A percentile compares a stretch with the other conserved stretches of the same genome.
Conservation (phyloP, 2,113 vertebrate genomes). For the Apteryx owenii region DNA sequence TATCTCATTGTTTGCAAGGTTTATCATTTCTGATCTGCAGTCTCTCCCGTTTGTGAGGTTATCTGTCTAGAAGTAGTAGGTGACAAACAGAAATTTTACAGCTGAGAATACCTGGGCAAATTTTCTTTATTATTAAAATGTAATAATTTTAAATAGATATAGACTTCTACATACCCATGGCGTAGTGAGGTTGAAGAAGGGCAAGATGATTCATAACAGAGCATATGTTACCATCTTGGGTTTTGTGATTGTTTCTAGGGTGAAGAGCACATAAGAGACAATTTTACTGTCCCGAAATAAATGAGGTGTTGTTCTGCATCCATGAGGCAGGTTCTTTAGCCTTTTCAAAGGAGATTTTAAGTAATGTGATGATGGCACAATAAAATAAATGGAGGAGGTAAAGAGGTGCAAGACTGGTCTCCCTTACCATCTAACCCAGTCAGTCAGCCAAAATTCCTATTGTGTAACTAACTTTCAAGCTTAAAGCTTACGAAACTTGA, state of each 20-base stretch:
- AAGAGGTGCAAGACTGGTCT: not conserved
- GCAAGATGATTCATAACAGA: not conserved
- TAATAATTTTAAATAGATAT: not conserved
- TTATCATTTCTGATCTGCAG: not conserved
- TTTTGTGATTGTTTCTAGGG: slow-evolving; percentile 4
- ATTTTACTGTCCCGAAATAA: not conserved
- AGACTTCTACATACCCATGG: not conserved
- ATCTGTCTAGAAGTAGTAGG: not conserved
- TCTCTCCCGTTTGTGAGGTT: not conserved
- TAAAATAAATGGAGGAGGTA: not conserved
- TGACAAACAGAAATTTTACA: slow-evolving; percentile 16
- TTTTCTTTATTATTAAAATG: slow-evolving; percentile 19
- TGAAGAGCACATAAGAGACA: not conserved
- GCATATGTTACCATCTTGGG: not conserved
- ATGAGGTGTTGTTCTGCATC: not conserved
- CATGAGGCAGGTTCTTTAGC: not conserved
- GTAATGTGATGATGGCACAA: not conserved
- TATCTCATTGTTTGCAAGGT: not conserved
- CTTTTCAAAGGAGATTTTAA: not conserved
- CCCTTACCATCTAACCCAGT: not conserved
- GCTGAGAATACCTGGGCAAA: not conserved
- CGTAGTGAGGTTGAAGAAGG: not conserved
- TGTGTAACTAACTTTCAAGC: not conserved
- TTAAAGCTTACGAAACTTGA: not conserved
- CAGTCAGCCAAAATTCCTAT: not conserved